Evolutionary conservation across 2,888 invertebrate species (phyloP), one percentile per base, ranked within the genome.

Genomic region (Magallana nippona): DNA sequence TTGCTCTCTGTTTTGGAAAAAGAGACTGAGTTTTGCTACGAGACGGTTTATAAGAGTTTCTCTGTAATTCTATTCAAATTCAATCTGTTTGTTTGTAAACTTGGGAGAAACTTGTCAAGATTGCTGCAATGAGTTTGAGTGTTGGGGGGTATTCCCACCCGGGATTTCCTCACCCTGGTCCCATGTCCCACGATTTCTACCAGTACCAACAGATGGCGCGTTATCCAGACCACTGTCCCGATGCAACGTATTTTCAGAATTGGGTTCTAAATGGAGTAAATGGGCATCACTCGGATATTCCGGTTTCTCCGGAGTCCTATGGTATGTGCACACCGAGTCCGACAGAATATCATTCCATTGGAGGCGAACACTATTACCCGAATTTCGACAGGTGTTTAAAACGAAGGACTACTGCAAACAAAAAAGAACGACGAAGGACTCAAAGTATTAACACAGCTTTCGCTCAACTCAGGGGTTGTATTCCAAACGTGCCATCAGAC

Each of bases 361-460:
- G 86, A 78, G 84, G 86, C 58, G 89, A 88, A 63, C 79, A 85
- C 79, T 83, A 71, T 22, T 22, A 32, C n/a, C 82, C 3, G 15
- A 56, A 55, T 44, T 55, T 71, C 8, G 89, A 91, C 55, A 87
- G 92, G 17, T 90, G 90, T 84, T 89, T 91, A 57, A 91, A 92
- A 84, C 87, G 93, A 55, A 83, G 92, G 60, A 91, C 91, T 13
- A 98, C 98, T 1, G 98, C 98, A 22, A 98, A 98, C 94, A 98
- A 98, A 95, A 99, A 99, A 94, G 98, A 99, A 93, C 94, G 98
- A 13, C 95, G 98, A 88, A 95, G 98, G 82, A 99, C 98, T 0
- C 97, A 97, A 93, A 98, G 97, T 89, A 99, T 99, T 88, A 99
- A 99, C 94, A 98, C 97, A 81, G 98, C 98, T 0, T 99, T 98